A percentile compares a stretch with the other conserved stretches of the same genome.
These are phyloP conservation scores for Drosophila subquinaria DNA, from an alignment of 2,888 invertebrate genomes.

Conservation along the genomic window DNA sequence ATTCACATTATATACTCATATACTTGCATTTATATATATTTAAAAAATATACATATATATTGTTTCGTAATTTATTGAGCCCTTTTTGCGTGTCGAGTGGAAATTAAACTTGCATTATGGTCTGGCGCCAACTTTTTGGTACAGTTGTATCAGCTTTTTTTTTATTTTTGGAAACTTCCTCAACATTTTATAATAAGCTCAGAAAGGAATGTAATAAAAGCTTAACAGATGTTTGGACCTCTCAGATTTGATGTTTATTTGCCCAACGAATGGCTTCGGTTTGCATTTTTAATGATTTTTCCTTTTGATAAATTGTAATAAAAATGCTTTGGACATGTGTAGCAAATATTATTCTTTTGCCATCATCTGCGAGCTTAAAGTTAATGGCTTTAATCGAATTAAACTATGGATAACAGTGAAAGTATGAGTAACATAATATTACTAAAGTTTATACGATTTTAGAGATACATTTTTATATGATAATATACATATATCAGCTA, in stretches of 20 bases:
- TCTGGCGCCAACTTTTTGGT: constrained; percentile 27
- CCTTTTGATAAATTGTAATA: constrained; percentile 66
- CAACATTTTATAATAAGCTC: constrained; percentile 36
- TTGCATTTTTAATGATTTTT: constrained; percentile 69
- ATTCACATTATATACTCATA: constrained; percentile 21
- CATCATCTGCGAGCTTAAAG: constrained; percentile 32
- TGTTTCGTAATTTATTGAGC: constrained; percentile 72
- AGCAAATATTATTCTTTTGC: constrained; percentile 26
- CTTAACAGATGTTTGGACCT: constrained; percentile 63
- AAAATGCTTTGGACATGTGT: constrained; percentile 51
- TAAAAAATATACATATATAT: constrained; percentile 36
- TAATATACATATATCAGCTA: no score
- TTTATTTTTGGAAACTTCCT: constrained; percentile 34
- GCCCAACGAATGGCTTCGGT: constrained; percentile 43
- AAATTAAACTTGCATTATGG: constrained; percentile 79
- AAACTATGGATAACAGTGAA: neutral
- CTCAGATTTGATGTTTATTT: constrained; percentile 66
- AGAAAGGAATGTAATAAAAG: constrained; percentile 50
- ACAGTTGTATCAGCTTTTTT: constrained; percentile 36
- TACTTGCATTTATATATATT: constrained; percentile 21
- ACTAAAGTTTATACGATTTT: neutral
- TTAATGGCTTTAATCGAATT: constrained; percentile 17
- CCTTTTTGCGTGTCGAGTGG: constrained; percentile 55
- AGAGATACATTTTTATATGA: no score
- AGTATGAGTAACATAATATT: neutral